Evolutionary conservation across 2,113 vertebrate species (phyloP).

Genomic region (Nansenia antarctica): DNA sequence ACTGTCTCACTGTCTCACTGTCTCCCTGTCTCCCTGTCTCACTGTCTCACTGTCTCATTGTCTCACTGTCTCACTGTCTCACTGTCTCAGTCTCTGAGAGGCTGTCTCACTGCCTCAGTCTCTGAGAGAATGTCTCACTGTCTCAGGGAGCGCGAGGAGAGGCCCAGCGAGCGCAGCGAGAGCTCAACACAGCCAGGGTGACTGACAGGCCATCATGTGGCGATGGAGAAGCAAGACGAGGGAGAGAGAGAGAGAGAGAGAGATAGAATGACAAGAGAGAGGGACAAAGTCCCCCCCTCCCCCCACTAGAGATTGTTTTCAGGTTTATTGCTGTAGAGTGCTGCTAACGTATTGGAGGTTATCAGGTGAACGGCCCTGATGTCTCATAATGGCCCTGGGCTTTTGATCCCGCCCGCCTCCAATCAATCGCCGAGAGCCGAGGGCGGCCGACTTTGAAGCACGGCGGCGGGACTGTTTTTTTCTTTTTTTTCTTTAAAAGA

Average conservation of each 20-base stretch:
- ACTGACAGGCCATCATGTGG: background rate
- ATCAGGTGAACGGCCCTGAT: constrained; percentile 61
- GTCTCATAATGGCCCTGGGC: constrained; percentile 44
- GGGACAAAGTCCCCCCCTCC: background rate
- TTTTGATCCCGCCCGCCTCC: constrained; percentile 59
- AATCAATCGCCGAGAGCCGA: constrained; percentile 34
- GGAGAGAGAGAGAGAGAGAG: background rate
- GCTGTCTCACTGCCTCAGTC: constrained; percentile 37
- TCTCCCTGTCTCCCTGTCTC: too few relatives aligned
- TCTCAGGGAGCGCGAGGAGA: background rate
- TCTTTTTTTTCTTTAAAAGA: constrained; percentile 19
- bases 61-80: too few relatives aligned
- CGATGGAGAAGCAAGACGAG: background rate
- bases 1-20: too few relatives aligned
- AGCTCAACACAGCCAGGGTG: background rate
- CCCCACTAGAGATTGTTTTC: too few relatives aligned
- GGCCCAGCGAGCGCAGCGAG: background rate
- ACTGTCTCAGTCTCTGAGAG: constrained; percentile 42
- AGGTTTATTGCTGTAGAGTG: background rate
- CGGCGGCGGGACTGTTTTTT: background rate
- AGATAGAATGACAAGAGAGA: background rate
- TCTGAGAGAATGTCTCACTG: too few relatives aligned
- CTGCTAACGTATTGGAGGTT: constrained; percentile 43
- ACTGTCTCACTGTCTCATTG: too few relatives aligned
- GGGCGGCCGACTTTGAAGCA: constrained; percentile 46